Conservation (phyloP, 2,888 invertebrate species). For the Anaspis maculata region DNA sequence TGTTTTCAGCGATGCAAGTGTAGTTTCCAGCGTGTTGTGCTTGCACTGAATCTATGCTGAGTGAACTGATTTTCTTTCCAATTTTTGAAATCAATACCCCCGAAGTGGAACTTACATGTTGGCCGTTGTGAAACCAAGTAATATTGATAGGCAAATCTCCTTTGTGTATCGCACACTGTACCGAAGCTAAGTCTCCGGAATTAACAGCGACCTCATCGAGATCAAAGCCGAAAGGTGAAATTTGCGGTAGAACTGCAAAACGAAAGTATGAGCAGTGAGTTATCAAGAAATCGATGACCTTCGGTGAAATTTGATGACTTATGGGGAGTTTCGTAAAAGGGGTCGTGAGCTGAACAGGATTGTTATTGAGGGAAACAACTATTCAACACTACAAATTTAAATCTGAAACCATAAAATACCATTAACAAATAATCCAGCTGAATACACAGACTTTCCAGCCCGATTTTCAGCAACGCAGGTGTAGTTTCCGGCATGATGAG, state of each 20-base stretch:
- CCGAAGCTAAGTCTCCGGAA: constrained; percentile 62
- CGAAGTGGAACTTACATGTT: constrained; percentile 32
- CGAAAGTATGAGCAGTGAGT: too few species aligned
- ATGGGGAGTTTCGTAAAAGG: too few species aligned
- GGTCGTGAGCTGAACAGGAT: too few species aligned
- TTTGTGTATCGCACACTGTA: constrained; percentile 61
- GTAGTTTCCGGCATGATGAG: constrained; percentile 64
- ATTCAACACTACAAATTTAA: constrained; percentile 1
- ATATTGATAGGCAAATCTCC: constrained; percentile 62
- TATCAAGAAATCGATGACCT: too few species aligned
- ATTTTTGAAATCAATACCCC: constrained; percentile 42
- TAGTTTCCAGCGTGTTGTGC: constrained; percentile 64
- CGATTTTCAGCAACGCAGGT: constrained; percentile 65
- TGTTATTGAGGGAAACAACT: too few species aligned
- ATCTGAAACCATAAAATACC: constrained; percentile 56
- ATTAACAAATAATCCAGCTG: constrained; percentile 51
- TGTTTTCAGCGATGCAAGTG: constrained; percentile 59
- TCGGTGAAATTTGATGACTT: too few species aligned
- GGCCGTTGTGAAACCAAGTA: constrained; percentile 51
- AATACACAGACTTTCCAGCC: constrained; percentile 57
- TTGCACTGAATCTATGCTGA: constrained; percentile 54
- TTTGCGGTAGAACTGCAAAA: constrained; percentile 41
- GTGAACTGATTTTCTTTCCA: constrained; percentile 45
- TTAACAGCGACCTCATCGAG: constrained; percentile 52
- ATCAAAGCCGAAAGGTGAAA: constrained; percentile 51